These are phyloP conservation scores for Barypeithes pellucidus DNA, from an alignment of 2,888 invertebrate genomes.

Conservation along the genomic window DNA sequence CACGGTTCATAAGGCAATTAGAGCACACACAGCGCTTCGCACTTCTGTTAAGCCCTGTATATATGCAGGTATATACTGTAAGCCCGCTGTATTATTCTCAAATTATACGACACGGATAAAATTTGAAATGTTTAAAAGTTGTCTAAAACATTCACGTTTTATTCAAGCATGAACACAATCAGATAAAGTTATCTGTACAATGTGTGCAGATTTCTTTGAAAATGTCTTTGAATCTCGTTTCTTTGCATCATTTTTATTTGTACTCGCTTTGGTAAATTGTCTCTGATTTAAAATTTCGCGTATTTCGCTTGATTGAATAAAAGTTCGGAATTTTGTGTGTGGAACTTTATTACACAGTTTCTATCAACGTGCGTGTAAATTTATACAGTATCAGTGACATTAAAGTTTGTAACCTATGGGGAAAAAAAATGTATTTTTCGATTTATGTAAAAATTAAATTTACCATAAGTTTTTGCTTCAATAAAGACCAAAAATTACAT, in stretches of 20 bases:
- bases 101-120: constrained; percentile 37
- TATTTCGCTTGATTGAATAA: neutral
- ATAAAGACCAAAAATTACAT: no score
- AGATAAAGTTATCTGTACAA: constrained; percentile 28
- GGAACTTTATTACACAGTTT: neutral
- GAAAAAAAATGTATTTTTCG: no score
- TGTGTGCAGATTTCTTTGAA: constrained; percentile 39
- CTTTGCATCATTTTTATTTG: constrained; percentile 4
- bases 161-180: constrained; percentile 33
- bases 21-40: no score
- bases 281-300: constrained; percentile 13
- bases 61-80: no score
- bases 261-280: constrained; percentile 14
- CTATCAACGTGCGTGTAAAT: no score
- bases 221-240: constrained; percentile 35
- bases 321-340: neutral
- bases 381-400: no score
- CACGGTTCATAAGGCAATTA: no score
- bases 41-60: no score
- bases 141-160: constrained; percentile 31
- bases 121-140: constrained; percentile 46
- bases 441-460: no score
- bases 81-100: constrained; percentile 19
- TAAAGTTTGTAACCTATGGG: no score
- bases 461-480: no score